Conservation (phyloP, 2,797 vertebrate species). For the Sebastes cheni region DNA sequence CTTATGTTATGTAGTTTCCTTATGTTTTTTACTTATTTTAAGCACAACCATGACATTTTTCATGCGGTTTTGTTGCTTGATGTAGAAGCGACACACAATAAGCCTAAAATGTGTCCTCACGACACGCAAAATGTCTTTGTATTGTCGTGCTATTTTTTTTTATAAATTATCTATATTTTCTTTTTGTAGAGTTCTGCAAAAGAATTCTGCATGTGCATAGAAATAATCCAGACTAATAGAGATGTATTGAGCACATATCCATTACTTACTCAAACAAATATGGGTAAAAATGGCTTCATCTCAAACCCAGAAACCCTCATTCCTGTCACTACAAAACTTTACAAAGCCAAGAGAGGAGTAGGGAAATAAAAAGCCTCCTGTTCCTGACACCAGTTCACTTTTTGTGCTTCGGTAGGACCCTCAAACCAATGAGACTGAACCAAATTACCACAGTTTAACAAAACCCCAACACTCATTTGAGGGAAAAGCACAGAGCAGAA, state of each 20-base stretch:
- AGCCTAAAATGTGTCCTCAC: no score
- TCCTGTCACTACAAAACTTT: background rate
- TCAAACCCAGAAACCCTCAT: background rate
- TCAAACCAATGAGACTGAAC: constrained; percentile 30
- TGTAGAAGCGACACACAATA: no score
- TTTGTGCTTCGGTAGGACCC: background rate
- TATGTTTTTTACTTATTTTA: no score
- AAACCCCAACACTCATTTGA: constrained; percentile 20
- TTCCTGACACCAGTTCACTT: constrained; percentile 13
- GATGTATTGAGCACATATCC: background rate
- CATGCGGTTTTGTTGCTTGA: no score
- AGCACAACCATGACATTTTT: no score
- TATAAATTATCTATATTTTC: no score
- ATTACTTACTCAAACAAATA: background rate
- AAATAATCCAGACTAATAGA: background rate
- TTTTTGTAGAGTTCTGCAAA: background rate
- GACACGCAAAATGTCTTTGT: no score
- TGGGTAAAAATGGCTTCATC: background rate
- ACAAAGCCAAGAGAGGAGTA: background rate
- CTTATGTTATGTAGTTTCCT: accelerated
- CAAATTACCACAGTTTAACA: constrained; percentile 19
- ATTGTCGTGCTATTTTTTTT: background rate
- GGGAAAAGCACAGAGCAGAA: constrained; percentile 14
- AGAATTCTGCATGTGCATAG: background rate
- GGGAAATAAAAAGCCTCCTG: background rate